These are phyloP conservation scores for Microcebus murinus DNA, from an alignment of 2,113 vertebrate genomes.

Conservation along the genomic window DNA sequence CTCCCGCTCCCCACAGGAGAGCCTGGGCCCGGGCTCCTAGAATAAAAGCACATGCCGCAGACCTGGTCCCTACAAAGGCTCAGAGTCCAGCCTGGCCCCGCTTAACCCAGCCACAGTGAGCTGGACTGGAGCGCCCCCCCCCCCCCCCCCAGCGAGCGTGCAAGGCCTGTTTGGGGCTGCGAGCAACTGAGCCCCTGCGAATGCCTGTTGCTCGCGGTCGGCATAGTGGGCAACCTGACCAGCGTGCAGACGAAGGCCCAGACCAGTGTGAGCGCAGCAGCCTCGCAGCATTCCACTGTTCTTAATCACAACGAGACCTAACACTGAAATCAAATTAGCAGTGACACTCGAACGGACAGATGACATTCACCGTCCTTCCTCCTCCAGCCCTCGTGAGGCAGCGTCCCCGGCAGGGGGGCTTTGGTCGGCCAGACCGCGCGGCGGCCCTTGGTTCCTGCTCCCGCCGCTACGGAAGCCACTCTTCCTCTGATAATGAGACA, in stretches of 20 bases:
- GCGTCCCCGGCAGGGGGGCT: background rate
- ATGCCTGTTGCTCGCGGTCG: background rate
- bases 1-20: background rate
- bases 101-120: background rate
- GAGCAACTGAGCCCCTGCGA: background rate
- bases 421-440: rapidly evolving
- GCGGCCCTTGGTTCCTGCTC: background rate
- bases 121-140: background rate
- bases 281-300: background rate
- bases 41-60: background rate
- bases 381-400: background rate
- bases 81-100: background rate
- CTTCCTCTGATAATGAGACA: background rate
- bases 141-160: background rate
- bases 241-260: rapidly evolving
- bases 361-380: background rate
- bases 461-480: background rate
- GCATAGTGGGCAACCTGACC: background rate
- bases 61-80: background rate
- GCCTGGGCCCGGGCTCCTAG: background rate
- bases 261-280: background rate
- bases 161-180: background rate
- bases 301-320: background rate
- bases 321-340: background rate
- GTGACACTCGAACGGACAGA: background rate